Evolutionary conservation across 2,888 invertebrate species (phyloP), one percentile per base, ranked within the genome.

Genomic region (Polia nebulosa): DNA sequence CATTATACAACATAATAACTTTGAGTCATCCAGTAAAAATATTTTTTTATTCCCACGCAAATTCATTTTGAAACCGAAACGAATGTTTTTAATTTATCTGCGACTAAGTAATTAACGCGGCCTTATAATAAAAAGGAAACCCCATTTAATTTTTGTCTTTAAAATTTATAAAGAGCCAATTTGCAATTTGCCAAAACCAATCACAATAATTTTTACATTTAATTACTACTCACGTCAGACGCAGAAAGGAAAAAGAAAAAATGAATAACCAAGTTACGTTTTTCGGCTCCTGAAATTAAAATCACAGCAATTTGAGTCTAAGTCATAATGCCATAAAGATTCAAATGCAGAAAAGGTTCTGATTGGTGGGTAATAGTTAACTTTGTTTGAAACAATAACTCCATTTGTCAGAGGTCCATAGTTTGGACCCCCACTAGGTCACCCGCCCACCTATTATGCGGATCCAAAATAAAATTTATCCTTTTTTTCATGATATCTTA

Each of bases 171-270:
- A 85, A 85, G 78, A 90, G 86, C 89, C 93, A 92, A 93, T 95
- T 93, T 90, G 92, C 93, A 94, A 94, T 94, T 93, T 94, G 93
- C 94, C 94, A 94, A 93, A 94, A 91, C 90, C 93, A 94, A 95
- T 95, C 93, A 93, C 90, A 94, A 94, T 95, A 94, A 94, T 92
- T 94, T 93, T 92, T 89, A 91, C 89, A 91, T 93, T 94, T 94
- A 95, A 95, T 94, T 94, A 93, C 85, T 88, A 81, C 80, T 80
- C 82, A 88, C 89, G 90, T 91, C 90, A 87, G 81, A 81, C 72
- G 65, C 81, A 84, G 83, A 81, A 83, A 81, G 85, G 77, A 80
- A 73, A 76, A 66, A 65, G 47, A 64, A 76, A 80, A 70, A 61
- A 72, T n/a, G n/a, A 8, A 60, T 15, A 11, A 55, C 79, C 56